Evolutionary conservation across 2,888 invertebrate species (phyloP), one percentile per base, ranked within the genome.

Genomic region (Cosmorhoe ocellata): DNA sequence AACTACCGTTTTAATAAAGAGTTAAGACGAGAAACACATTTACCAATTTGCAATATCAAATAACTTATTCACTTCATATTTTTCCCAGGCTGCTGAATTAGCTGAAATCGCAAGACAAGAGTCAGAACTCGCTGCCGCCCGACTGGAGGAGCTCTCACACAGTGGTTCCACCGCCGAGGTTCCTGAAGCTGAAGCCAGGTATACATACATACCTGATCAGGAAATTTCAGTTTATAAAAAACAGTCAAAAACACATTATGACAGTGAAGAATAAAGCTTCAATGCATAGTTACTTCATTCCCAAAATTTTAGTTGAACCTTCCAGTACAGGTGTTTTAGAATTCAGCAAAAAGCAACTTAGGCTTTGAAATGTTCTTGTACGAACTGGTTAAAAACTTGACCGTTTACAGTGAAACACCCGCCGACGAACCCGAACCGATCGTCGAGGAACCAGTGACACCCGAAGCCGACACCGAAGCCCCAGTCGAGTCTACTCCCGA

Each of bases 71-170:
- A 18, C 18, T 18, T 18, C 2, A 18, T 18, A 18, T 9, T 32
- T 10, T 56, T 52, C 3, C 1, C 81, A 93, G 91, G 94, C 94
- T 57, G 93, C 93, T 37, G 94, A 94, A 79, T 76, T 94, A 65
- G 93, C 93, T 0, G 94, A 94, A 74, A 91, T 92, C 32, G 92
- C 92, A 3, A 89, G 84, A 76, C 91, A 84, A 80, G 91, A 91
- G 67, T 93, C 91, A 1, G 91, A 91, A 67, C 75, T 92, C 50
- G 91, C 92, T 12, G 93, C 92, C 53, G 88, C 91, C 7, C 91
- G 92, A n/a, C 87, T 92, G 30, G 91, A 92, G 63, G 92, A 92
- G 67, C 80, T 92, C n/a, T 79, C 81, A 58, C 76, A 79, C 57
- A 83, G 87, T 66, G 79, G 81, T 47, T 81, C 89, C 39, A 77